A percentile compares a stretch with the other conserved stretches of the same genome.
Conservation (phyloP, 2,113 vertebrate species). For the Cebus imitator region DNA sequence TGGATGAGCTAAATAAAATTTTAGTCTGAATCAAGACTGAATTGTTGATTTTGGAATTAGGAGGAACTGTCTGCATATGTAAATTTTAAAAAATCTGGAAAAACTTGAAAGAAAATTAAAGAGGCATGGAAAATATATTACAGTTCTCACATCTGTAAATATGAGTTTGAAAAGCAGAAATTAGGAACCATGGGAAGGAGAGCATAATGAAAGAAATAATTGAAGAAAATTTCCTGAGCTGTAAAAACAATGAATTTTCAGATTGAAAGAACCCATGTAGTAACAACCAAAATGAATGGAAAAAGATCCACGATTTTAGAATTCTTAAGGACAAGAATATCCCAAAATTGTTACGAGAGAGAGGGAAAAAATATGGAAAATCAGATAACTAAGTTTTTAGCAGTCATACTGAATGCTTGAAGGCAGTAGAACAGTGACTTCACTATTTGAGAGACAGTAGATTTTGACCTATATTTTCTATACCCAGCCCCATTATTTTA, state of each 20-base stretch:
- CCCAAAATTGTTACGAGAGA: neutral
- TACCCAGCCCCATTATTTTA: neutral
- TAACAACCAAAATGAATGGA: neutral
- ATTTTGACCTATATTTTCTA: neutral
- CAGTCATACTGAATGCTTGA: constrained; percentile 8
- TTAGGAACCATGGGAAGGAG: neutral
- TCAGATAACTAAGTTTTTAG: constrained; percentile 10
- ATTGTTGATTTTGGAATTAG: constrained; percentile 16
- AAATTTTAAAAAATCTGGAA: neutral
- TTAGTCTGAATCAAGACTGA: neutral
- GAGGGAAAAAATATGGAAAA: neutral
- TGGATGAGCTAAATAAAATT: neutral
- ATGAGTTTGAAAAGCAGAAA: constrained; percentile 29
- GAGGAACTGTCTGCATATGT: neutral
- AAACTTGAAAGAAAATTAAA: constrained; percentile 10
- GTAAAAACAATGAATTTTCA: constrained; percentile 50
- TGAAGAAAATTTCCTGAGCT: constrained; percentile 37
- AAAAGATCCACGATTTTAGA: constrained; percentile 38
- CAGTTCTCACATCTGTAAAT: neutral
- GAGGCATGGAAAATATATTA: neutral
- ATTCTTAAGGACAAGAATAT: neutral
- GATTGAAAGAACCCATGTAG: neutral
- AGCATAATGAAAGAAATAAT: constrained; percentile 30
- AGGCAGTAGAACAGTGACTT: neutral
- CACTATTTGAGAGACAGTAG: neutral